Conservation (phyloP, 2,888 invertebrate genomes). For the Siphlonurus alternatus region DNA sequence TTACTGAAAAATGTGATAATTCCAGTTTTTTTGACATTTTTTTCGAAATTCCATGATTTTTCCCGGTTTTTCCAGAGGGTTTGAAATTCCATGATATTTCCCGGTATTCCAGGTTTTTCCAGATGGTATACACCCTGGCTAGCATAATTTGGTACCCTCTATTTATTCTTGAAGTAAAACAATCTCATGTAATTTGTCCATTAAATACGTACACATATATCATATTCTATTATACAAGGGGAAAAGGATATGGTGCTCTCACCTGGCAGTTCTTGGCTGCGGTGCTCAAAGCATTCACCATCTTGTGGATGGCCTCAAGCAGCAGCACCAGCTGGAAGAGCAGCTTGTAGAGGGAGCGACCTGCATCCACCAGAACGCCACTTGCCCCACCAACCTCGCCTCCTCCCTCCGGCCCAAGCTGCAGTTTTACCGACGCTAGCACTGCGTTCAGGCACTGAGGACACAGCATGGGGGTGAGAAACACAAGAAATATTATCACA, state of each 20-base stretch:
- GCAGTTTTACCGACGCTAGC: conserved; percentile 63
- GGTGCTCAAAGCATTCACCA: conserved; percentile 47
- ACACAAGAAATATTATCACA: conserved; percentile 5
- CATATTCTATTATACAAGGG: background rate
- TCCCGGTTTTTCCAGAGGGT: too few species aligned
- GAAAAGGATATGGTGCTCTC: conserved; percentile 13
- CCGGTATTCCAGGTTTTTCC: too few species aligned
- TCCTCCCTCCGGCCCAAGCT: conserved; percentile 42
- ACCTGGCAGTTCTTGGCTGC: conserved; percentile 41
- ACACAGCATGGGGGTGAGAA: conserved; percentile 11
- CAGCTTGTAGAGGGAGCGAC: conserved; percentile 75
- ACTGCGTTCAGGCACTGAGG: conserved; percentile 61
- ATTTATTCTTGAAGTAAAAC: too few species aligned
- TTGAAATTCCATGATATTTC: too few species aligned
- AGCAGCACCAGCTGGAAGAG: conserved; percentile 82
- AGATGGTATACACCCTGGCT: too few species aligned
- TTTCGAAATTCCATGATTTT: too few species aligned
- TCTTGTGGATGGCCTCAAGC: conserved; percentile 74
- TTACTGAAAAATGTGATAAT: too few species aligned
- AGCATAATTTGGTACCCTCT: too few species aligned
- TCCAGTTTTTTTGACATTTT: too few species aligned
- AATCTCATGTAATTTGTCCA: too few species aligned
- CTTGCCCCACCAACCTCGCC: conserved; percentile 10
- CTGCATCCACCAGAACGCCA: conserved; percentile 53
- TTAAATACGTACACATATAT: background rate